A percentile compares a stretch with the other conserved stretches of the same genome.
Evolutionary conservation across 2,113 vertebrate species (phyloP).

Genomic region (Engraulis encrasicolus): DNA sequence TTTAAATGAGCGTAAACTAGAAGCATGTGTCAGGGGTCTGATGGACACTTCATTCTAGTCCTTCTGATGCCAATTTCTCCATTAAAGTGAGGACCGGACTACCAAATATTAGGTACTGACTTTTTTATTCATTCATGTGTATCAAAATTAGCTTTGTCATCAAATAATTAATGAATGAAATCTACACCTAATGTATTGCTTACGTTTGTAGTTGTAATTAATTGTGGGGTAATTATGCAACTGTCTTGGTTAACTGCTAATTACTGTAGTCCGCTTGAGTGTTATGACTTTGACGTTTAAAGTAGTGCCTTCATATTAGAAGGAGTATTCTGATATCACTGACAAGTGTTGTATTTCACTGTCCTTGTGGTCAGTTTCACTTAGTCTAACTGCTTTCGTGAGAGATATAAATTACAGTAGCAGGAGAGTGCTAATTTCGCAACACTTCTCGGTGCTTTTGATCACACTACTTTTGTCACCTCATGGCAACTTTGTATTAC

Average conservation of each 20-base stretch:
- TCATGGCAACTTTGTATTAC: background rate
- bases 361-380: constrained; percentile 54
- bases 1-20: constrained; percentile 58
- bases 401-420: constrained; percentile 30
- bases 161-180: constrained; percentile 18
- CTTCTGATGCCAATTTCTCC: constrained; percentile 44
- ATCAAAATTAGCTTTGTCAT: constrained; percentile 2
- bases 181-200: background rate
- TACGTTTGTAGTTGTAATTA: constrained; percentile 17
- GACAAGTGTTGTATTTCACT: constrained; percentile 57
- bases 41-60: constrained; percentile 49
- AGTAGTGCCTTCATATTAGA: constrained; percentile 22
- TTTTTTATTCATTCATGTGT: background rate
- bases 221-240: constrained; percentile 8
- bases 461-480: background rate
- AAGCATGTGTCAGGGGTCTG: constrained; percentile 60
- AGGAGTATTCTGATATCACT: constrained; percentile 18
- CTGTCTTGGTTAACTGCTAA: background rate
- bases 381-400: constrained; percentile 42
- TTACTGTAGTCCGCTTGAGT: background rate
- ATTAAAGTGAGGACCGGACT: constrained; percentile 44
- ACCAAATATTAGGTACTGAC: constrained; percentile 55
- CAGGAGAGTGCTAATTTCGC: background rate
- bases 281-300: constrained; percentile 32
- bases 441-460: background rate